phyloP scores from a whole-genome alignment of 2,113 vertebrate genomes.

The Thamnophis sirtalis region DNA sequence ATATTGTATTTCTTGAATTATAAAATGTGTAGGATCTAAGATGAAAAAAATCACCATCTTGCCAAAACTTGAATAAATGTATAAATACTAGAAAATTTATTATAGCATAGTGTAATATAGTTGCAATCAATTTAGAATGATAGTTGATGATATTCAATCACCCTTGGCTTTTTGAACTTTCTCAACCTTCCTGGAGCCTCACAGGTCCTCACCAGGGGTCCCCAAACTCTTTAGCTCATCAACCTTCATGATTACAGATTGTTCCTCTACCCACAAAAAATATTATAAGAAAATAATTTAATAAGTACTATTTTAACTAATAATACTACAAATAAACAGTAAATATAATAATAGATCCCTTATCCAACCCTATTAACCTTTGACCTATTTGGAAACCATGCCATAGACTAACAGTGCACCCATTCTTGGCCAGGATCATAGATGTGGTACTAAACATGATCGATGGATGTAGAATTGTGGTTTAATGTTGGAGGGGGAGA shows the following conservation, averaged over 20 bases:
- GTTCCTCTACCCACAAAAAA: background rate
- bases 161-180: background rate
- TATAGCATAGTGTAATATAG: background rate
- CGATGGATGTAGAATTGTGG: background rate
- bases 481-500: background rate
- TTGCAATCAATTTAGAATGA: background rate
- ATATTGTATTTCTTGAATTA: background rate
- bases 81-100: background rate
- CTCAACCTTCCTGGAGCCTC: background rate
- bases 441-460: background rate
- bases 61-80: background rate
- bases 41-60: background rate
- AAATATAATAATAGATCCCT: background rate
- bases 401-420: background rate
- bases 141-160: background rate
- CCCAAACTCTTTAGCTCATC: background rate
- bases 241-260: background rate
- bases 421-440: background rate
- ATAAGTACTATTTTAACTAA: background rate
- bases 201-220: too few relatives aligned
- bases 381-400: background rate
- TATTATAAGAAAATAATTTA: background rate
- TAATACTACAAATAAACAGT: background rate
- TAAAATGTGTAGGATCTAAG: background rate
- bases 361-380: background rate